These are phyloP conservation scores for Loriculus beryllinus DNA, from an alignment of 2,797 vertebrate species.

Conservation along the genomic window DNA sequence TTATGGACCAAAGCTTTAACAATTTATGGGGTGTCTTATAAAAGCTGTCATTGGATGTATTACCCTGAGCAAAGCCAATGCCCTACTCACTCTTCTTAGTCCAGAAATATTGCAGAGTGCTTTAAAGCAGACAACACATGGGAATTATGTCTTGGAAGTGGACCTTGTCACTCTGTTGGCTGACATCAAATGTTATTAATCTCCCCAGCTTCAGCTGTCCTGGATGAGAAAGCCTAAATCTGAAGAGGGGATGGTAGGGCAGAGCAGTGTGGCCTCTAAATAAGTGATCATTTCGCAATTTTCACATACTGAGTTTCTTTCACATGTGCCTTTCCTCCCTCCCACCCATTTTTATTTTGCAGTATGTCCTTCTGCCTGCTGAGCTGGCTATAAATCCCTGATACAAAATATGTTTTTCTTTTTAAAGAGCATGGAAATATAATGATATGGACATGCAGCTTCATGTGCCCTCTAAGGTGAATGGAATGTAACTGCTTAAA, in stretches of 20 bases:
- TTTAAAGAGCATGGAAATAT: background rate
- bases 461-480: background rate
- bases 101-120: background rate
- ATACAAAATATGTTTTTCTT: constrained; percentile 5
- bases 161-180: background rate
- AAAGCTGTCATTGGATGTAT: background rate
- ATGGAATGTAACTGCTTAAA: background rate
- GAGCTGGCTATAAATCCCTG: constrained; percentile 11
- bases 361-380: background rate
- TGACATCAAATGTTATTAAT: background rate
- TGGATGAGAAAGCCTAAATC: background rate
- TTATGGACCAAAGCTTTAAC: background rate
- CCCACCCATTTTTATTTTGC: background rate
- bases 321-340: background rate
- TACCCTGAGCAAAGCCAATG: background rate
- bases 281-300: background rate
- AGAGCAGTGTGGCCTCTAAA: background rate
- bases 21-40: background rate
- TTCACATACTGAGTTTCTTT: background rate
- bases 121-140: background rate
- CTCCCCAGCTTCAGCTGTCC: background rate
- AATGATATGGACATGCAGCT: background rate
- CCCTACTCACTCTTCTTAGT: background rate
- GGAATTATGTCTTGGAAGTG: background rate
- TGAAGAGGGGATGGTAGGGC: background rate